Evolutionary conservation across 2,113 vertebrate species (phyloP).

Genomic region (Chroicocephalus ridibundus): DNA sequence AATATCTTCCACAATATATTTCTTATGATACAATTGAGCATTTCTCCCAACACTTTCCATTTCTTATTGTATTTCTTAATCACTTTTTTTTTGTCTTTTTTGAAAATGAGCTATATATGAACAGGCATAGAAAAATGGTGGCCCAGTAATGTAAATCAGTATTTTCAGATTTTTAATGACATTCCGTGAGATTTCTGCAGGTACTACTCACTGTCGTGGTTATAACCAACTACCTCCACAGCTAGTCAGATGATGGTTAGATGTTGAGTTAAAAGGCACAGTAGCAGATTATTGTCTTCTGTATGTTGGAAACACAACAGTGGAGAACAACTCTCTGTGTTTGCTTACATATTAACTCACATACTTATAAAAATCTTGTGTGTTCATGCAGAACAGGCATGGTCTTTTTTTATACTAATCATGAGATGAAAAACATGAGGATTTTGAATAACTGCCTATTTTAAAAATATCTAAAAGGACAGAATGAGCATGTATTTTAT

Average conservation of each 20-base stretch:
- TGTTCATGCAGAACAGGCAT: neutral
- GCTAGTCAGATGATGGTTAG: neutral
- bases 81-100: fast-evolving
- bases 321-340: neutral
- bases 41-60: neutral
- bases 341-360: neutral
- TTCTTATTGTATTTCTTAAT: neutral
- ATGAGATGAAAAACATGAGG: neutral
- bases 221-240: neutral
- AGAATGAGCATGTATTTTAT: neutral
- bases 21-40: neutral
- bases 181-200: neutral
- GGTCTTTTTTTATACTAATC: neutral
- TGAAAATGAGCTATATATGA: neutral
- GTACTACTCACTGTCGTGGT: neutral
- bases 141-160: neutral
- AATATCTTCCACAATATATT: neutral
- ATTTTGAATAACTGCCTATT: neutral
- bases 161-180: neutral
- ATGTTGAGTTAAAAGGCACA: neutral
- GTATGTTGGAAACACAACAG: neutral
- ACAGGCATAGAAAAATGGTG: neutral
- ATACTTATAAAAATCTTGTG: neutral
- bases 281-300: neutral
- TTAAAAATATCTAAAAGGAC: neutral